Conservation (phyloP, 2,888 invertebrate species). For the Aplocera efformata region DNA sequence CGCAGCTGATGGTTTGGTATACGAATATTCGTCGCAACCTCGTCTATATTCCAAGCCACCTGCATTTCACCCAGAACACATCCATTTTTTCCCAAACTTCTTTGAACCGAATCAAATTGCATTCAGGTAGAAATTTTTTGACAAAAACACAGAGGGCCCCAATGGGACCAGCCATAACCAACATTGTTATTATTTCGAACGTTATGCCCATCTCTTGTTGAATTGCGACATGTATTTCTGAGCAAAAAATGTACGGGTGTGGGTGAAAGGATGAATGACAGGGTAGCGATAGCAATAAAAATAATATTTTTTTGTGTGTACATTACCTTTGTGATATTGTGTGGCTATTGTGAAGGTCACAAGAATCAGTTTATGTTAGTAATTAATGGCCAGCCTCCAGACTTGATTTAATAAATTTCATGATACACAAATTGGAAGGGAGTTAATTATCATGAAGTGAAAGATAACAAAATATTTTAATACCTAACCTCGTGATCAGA, state of each 20-base stretch:
- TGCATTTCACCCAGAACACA: constrained; percentile 18
- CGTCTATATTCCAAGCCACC: constrained; percentile 20
- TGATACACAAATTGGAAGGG: too few species aligned
- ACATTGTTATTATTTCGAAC: constrained; percentile 7
- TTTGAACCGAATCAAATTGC: constrained; percentile 21
- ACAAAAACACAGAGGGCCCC: constrained; percentile 6
- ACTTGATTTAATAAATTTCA: too few species aligned
- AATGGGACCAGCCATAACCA: constrained; percentile 4
- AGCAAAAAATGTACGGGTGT: constrained; percentile 4
- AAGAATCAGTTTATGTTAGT: too few species aligned
- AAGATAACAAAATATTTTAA: too few species aligned
- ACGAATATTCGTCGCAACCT: not conserved
- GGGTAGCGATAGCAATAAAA: constrained; percentile 8
- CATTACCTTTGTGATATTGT: too few species aligned
- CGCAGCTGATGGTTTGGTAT: too few species aligned
- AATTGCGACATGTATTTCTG: constrained; percentile 15
- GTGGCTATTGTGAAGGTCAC: too few species aligned
- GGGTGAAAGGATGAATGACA: constrained; percentile 15
- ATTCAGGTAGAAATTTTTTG: constrained; percentile 29
- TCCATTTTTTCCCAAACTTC: constrained; percentile 17
- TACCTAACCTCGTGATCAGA: too few species aligned
- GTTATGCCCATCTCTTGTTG: constrained; percentile 10
- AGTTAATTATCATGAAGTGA: too few species aligned
- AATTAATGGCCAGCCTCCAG: too few species aligned
- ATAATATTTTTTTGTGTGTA: too few species aligned